Conservation (phyloP, 2,888 invertebrate species). For the Adineta ricciae region DNA sequence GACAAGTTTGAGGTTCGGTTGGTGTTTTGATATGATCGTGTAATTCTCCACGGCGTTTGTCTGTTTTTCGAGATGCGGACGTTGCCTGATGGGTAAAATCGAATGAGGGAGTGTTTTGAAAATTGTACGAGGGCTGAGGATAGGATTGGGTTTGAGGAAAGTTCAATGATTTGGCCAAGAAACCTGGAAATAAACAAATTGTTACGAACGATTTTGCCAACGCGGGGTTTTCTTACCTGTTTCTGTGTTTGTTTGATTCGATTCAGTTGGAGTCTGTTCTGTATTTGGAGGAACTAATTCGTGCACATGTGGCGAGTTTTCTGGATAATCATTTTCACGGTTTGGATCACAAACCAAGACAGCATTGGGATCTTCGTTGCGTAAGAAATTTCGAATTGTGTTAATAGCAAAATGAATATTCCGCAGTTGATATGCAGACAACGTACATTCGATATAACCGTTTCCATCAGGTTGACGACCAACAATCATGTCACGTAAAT, state of each 20-base stretch:
- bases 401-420: not conserved
- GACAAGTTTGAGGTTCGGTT: not conserved
- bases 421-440: not conserved
- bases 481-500: slow-evolving; percentile 12
- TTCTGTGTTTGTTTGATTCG: not conserved
- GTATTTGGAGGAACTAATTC: not conserved
- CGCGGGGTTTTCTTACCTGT: not conserved
- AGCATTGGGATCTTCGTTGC: not conserved
- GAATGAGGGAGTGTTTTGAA: not conserved
- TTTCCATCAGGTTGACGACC: not conserved
- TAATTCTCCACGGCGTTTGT: slow-evolving; percentile 6
- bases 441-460: not conserved
- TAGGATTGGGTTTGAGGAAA: not conserved
- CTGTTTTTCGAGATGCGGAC: not conserved
- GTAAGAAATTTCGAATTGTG: not conserved
- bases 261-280: not conserved
- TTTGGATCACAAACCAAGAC: not conserved
- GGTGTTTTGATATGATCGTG: not conserved
- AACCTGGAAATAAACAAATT: not conserved
- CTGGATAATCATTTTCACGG: not conserved
- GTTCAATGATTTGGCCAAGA: not conserved
- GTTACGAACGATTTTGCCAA: no score
- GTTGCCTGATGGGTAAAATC: slow-evolving; percentile 13
- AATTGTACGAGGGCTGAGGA: not conserved
- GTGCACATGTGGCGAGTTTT: not conserved